phyloP scores from a whole-genome alignment of 2,888 invertebrate genomes.

The Epinotia ramella region DNA sequence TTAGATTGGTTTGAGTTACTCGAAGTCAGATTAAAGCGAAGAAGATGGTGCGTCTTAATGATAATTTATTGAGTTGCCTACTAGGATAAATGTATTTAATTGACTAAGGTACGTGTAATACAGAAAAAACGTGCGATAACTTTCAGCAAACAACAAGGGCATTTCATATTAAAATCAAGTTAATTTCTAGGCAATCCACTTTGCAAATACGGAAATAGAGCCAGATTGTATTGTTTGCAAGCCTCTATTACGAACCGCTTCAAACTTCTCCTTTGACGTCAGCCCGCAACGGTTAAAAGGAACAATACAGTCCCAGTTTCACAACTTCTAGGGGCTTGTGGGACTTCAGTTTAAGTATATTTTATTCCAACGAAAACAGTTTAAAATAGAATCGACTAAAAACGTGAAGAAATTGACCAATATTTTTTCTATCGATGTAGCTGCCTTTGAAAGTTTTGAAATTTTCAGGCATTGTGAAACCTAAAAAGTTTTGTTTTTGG shows the following conservation, averaged over 20 bases:
- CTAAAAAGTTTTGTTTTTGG: too few relatives aligned
- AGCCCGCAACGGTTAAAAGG: slow-evolving; percentile 57
- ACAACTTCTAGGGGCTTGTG: slow-evolving; percentile 55
- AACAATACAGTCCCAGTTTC: slow-evolving; percentile 61
- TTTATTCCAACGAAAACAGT: too few relatives aligned
- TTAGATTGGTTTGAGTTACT: slow-evolving; percentile 5
- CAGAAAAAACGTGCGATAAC: neutral
- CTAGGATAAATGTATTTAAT: too few relatives aligned
- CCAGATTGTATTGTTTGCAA: slow-evolving; percentile 53
- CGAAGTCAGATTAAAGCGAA: slow-evolving; percentile 2
- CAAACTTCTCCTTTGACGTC: slow-evolving; percentile 75
- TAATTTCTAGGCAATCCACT: slow-evolving; percentile 7
- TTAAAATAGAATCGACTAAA: neutral
- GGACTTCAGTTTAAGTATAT: slow-evolving; percentile 30
- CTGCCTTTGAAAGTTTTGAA: too few relatives aligned
- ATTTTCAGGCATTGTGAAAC: too few relatives aligned
- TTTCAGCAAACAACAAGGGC: neutral
- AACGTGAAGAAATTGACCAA: neutral
- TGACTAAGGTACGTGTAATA: too few relatives aligned
- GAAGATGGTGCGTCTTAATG: neutral
- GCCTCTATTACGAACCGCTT: slow-evolving; percentile 67
- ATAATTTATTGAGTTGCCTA: neutral
- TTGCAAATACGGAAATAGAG: slow-evolving; percentile 32
- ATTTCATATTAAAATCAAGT: neutral
- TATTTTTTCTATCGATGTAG: too few relatives aligned